Evolutionary conservation across 2,888 invertebrate species (phyloP).

Genomic region (Caenorhabditis doughertyi): DNA sequence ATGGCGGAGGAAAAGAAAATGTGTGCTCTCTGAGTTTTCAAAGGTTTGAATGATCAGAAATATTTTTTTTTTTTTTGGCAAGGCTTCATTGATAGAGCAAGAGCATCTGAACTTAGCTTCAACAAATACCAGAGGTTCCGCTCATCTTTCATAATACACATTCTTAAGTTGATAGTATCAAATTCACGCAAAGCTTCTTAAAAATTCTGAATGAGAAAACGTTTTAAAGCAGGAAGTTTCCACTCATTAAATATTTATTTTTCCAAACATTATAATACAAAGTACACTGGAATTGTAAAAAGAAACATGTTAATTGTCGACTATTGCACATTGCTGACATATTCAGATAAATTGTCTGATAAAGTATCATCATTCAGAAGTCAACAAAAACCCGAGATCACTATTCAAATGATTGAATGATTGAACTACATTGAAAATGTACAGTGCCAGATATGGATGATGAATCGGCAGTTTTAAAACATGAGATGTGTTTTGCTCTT

Average conservation of each 20-base stretch:
- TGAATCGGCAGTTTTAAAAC: conserved; percentile 64
- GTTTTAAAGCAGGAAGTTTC: too few relatives aligned
- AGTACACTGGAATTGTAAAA: not conserved
- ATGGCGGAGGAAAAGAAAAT: not conserved
- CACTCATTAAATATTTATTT: too few relatives aligned
- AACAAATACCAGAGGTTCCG: too few relatives aligned
- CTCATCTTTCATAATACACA: too few relatives aligned
- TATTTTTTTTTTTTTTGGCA: too few relatives aligned
- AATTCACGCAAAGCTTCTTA: too few relatives aligned
- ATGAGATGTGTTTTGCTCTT: conserved; percentile 80
- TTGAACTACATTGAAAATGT: conserved; percentile 6
- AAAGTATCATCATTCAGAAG: not conserved
- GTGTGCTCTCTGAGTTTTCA: not conserved
- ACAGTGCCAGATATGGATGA: conserved; percentile 26
- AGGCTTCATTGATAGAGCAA: too few relatives aligned
- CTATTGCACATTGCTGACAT: not conserved
- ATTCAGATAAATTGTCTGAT: not conserved
- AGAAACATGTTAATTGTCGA: not conserved
- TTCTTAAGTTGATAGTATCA: too few relatives aligned
- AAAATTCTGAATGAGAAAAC: too few relatives aligned
- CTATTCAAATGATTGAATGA: conserved; percentile 1
- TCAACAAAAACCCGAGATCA: conserved; percentile 10
- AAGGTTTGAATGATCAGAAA: not conserved
- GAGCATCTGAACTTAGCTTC: too few relatives aligned
- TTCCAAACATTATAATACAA: too few relatives aligned